These are phyloP conservation scores for Calameuta idolon DNA, from an alignment of 2,888 invertebrate species.

Conservation along the genomic window DNA sequence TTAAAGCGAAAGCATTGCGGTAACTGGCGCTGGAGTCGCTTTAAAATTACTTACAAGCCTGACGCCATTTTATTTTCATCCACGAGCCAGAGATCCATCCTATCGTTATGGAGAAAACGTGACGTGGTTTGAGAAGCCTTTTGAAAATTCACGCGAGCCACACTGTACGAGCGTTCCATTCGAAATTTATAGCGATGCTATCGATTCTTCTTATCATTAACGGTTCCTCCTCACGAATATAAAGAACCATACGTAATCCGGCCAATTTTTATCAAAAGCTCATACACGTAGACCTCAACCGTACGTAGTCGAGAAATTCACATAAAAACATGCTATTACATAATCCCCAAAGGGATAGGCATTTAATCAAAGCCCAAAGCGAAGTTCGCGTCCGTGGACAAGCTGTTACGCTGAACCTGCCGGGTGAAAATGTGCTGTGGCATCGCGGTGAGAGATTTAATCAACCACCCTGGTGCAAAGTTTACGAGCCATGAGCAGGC, in stretches of 20 bases:
- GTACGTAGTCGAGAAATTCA: not conserved
- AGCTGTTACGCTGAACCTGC: not conserved
- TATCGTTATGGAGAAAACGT: slow-evolving; percentile 3
- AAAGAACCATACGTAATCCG: not conserved
- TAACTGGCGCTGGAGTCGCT: not conserved
- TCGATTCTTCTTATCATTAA: not conserved
- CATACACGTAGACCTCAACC: not conserved
- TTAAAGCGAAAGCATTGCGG: not conserved
- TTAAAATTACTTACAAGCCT: slow-evolving; percentile 7
- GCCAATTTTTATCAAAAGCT: not conserved
- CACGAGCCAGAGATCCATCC: not conserved
- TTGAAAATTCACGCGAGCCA: not conserved
- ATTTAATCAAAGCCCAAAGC: slow-evolving; percentile 2
- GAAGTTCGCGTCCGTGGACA: slow-evolving; percentile 3
- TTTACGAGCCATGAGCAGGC: not conserved
- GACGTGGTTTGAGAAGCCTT: not conserved
- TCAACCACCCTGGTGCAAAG: not conserved
- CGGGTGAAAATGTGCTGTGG: slow-evolving; percentile 1
- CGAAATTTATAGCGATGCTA: not conserved
- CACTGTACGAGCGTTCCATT: not conserved
- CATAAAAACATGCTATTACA: not conserved
- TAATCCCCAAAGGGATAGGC: not conserved
- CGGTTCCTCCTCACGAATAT: not conserved
- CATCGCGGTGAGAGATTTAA: not conserved
- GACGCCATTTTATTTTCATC: not conserved